Percentiles rank a stretch among this genome's conserved stretches.
Conservation (phyloP, 2,113 vertebrate genomes). For the Pterocles burchelli region DNA sequence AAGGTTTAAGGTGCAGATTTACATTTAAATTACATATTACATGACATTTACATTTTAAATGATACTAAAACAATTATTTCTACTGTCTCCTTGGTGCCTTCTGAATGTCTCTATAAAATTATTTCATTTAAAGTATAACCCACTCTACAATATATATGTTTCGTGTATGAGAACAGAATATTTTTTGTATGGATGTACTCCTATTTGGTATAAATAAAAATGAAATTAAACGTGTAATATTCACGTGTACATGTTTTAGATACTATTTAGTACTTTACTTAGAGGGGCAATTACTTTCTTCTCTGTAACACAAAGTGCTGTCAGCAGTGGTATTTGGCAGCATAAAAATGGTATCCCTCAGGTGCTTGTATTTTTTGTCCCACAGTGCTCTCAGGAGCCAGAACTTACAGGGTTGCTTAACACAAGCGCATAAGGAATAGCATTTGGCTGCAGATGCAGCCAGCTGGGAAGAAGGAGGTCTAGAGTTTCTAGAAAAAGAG, state of each 20-base stretch:
- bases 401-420: background rate
- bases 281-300: background rate
- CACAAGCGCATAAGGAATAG: background rate
- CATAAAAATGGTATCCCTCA: background rate
- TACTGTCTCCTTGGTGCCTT: constrained; percentile 43
- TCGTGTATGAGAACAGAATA: background rate
- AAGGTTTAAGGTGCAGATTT: constrained; percentile 67
- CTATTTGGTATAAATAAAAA: background rate
- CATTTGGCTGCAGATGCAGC: background rate
- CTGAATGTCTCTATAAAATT: constrained; percentile 24
- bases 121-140: constrained; percentile 5
- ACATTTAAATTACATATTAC: constrained; percentile 68
- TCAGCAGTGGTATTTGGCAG: background rate
- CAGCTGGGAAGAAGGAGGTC: background rate
- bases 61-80: constrained; percentile 67
- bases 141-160: background rate
- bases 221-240: background rate
- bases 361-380: background rate
- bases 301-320: background rate
- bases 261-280: background rate
- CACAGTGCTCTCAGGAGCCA: background rate
- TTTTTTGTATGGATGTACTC: background rate
- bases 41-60: constrained; percentile 68
- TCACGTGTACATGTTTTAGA: background rate
- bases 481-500: background rate